Percentiles rank a stretch among this genome's conserved stretches.
phyloP scores from a whole-genome alignment of 1,140 invertebrate species.

The Sminthurides bifidus region DNA sequence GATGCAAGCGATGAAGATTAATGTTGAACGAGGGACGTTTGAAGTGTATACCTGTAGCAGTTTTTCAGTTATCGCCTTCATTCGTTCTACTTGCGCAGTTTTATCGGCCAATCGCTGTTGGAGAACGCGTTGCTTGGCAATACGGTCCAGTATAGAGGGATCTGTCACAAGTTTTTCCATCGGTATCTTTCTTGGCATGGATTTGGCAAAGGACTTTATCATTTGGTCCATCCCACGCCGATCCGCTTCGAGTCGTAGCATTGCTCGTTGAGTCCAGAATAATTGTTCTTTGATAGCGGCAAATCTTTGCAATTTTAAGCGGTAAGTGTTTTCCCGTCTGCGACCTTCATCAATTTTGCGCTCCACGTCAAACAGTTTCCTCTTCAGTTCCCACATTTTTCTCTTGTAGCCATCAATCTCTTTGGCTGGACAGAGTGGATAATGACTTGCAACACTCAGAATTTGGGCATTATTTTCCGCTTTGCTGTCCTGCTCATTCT shows the following conservation, averaged over 20 bases:
- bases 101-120: slow-evolving; percentile 17
- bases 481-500: background rate
- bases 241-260: slow-evolving; percentile 21
- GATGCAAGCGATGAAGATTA: background rate
- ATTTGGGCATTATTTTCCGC: background rate
- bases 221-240: slow-evolving; percentile 9
- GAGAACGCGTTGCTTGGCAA: slow-evolving; percentile 19
- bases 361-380: slow-evolving; percentile 12
- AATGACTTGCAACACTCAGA: background rate
- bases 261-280: slow-evolving; percentile 27
- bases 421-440: background rate
- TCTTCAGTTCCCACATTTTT: slow-evolving; percentile 20
- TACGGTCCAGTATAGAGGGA: slow-evolving; percentile 23
- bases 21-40: too few relatives aligned
- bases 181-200: slow-evolving; percentile 16
- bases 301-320: slow-evolving; percentile 15
- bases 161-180: slow-evolving; percentile 24
- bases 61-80: slow-evolving; percentile 8
- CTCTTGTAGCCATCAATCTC: slow-evolving; percentile 20
- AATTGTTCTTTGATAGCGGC: slow-evolving; percentile 20
- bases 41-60: slow-evolving; percentile 14
- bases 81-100: slow-evolving; percentile 10
- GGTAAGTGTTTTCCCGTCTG: slow-evolving; percentile 15
- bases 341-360: slow-evolving; percentile 13
- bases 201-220: slow-evolving; percentile 8